A percentile compares a stretch with the other conserved stretches of the same genome.
Conservation (phyloP, 2,888 invertebrate species). For the Psylliodes chrysocephalus region DNA sequence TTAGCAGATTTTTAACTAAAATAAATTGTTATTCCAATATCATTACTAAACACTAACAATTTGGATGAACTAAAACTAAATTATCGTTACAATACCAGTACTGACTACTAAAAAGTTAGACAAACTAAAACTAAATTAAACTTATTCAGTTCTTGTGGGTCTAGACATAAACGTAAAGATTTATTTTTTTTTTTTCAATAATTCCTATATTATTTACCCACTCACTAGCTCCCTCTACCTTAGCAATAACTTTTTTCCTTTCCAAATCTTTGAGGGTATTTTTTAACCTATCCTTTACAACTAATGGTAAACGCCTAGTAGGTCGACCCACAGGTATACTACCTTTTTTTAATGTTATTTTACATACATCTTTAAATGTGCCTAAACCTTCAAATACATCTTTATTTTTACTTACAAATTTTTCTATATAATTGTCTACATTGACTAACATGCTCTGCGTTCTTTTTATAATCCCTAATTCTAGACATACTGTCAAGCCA, state of each 20-base stretch:
- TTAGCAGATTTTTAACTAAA: too few species aligned
- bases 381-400: constrained; percentile 24
- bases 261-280: constrained; percentile 13
- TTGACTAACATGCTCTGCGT: constrained; percentile 2
- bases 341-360: constrained; percentile 17
- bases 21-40: too few species aligned
- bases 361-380: constrained; percentile 14
- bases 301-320: constrained; percentile 13
- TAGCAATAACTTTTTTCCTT: constrained; percentile 8
- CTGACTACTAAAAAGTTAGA: too few species aligned
- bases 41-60: too few species aligned
- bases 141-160: constrained; percentile 18
- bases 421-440: constrained; percentile 15
- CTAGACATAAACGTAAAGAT: constrained; percentile 21
- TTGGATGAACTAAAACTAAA: too few species aligned
- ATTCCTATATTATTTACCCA: constrained; percentile 23
- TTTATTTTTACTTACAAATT: too few species aligned
- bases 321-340: constrained; percentile 18
- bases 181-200: constrained; percentile 22
- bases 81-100: too few species aligned
- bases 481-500: constrained; percentile 18
- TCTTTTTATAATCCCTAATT: constrained; percentile 20
- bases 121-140: too few species aligned
- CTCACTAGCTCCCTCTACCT: constrained; percentile 15
- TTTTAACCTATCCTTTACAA: constrained; percentile 18